These are phyloP conservation scores for Nematostella vectensis DNA, from an alignment of 92 coral and sea anemone genomes.

Conservation along the genomic window DNA sequence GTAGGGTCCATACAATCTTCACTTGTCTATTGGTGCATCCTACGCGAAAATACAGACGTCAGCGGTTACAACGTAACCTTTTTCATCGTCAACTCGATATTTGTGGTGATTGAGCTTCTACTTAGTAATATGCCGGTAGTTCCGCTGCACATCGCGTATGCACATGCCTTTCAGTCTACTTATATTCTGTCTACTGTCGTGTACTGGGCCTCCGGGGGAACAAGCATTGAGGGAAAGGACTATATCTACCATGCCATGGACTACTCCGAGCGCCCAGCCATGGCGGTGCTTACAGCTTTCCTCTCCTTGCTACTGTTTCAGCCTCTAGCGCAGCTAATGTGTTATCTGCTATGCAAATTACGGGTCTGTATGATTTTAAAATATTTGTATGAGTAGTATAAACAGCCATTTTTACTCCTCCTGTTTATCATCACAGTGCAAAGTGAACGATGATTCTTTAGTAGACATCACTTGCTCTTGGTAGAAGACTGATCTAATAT, in stretches of 20 bases:
- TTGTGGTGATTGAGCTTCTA: slow-evolving; percentile 63
- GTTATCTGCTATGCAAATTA: slow-evolving; percentile 38
- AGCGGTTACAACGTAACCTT: slow-evolving; percentile 46
- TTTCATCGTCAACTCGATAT: slow-evolving; percentile 52
- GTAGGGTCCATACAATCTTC: slow-evolving; percentile 62
- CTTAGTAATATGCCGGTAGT: slow-evolving; percentile 74
- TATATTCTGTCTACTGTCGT: slow-evolving; percentile 77
- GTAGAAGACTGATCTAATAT: no score
- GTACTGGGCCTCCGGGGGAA: slow-evolving; percentile 88
- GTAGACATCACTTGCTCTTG: no score
- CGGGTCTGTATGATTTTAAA: slow-evolving; percentile 60
- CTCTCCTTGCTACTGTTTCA: slow-evolving; percentile 43
- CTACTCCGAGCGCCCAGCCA: slow-evolving; percentile 45
- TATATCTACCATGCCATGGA: slow-evolving; percentile 66
- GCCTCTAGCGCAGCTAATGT: slow-evolving; percentile 37
- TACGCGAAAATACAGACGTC: slow-evolving; percentile 26
- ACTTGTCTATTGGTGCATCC: slow-evolving; percentile 54
- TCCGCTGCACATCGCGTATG: slow-evolving; percentile 64
- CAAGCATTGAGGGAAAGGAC: slow-evolving; percentile 25
- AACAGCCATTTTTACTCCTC: no score
- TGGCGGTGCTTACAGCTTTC: slow-evolving; percentile 51
- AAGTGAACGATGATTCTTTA: no score
- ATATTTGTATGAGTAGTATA: slow-evolving; percentile 4
- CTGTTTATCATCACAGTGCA: no score
- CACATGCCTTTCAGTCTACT: slow-evolving; percentile 51